Base-by-base conservation (phyloP, 2,797 vertebrate genomes). In the Aplochiton taeniatus region DNA sequence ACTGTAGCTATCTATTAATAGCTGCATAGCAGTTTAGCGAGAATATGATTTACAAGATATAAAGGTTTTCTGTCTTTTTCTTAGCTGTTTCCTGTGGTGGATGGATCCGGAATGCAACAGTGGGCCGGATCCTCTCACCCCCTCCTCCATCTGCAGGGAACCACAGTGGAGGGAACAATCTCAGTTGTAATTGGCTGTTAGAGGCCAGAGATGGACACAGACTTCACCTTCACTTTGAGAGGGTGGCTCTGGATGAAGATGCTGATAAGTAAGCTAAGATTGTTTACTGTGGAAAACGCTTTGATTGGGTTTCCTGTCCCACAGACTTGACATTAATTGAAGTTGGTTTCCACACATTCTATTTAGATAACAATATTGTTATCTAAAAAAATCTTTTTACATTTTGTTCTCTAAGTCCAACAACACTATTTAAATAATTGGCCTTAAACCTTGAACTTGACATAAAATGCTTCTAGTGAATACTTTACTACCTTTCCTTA, bases 101-200 rank as follows among this genome's bases (percentile, higher is more conserved):
- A 47, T 93, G 91, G 77, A 93, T 96, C 77, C 92, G 91, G 72
- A 96, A 96, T 17, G 95, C 96, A 13, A 95, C 95, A 0, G 91
- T 96, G 70, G 96, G 96, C 10, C 93, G 94, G 9, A 95, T 97
- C 1, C 91, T 95, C 68, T 95, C 95, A 58, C 95, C 95, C 13
- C 90, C 91, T 4, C 91, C 90, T 58, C 85, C 91, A 10, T 86
- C 92, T 45, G 82, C 87, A 55, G 85, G 88, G 81, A 93, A 92
- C 91, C 95, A 87, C 78, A 95, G 85, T 73, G 92, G 88, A 73
- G 92, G 81, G 73, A 94, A 93, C 73, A 97, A 96, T 82, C 89
- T 96, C 66, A 97, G 94, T 82, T 97, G 96, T 80, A 94, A 95
- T 18, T 97, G 95, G 96, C 86, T 96, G 64, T 92, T 97, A 31